These are phyloP conservation scores for Climacteris rufus DNA, from an alignment of 2,113 vertebrate species.

Conservation along the genomic window DNA sequence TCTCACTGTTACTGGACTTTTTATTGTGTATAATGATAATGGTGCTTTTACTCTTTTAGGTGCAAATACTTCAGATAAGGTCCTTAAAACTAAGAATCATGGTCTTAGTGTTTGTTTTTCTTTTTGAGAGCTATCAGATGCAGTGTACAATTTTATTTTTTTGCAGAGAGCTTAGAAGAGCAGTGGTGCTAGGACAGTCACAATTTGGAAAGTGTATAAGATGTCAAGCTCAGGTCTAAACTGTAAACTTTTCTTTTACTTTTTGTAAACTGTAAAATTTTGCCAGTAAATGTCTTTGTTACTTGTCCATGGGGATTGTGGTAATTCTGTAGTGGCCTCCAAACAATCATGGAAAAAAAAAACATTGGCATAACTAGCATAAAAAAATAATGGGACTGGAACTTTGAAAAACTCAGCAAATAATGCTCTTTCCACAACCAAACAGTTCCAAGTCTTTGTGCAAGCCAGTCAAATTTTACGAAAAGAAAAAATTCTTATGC, in stretches of 20 bases:
- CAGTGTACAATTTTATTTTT: neutral
- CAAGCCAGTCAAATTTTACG: neutral
- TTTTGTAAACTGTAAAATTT: too few relatives aligned
- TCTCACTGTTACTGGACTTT: neutral
- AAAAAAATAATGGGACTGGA: neutral
- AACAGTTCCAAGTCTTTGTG: neutral
- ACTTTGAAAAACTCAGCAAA: neutral
- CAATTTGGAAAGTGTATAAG: neutral
- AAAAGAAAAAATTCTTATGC: neutral
- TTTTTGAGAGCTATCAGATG: neutral
- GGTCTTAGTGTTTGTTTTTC: neutral
- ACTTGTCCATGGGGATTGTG: neutral
- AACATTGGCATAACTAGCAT: rapidly evolving
- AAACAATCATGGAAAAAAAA: neutral
- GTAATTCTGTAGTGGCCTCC: neutral
- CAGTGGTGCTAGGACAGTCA: neutral
- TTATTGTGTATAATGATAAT: neutral
- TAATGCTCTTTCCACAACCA: rapidly evolving
- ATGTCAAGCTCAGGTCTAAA: neutral
- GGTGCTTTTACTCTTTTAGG: neutral
- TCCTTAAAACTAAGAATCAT: neutral
- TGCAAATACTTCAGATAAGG: neutral
- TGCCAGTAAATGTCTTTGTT: neutral
- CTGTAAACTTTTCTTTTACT: too few relatives aligned
- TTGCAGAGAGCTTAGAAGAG: neutral